These are phyloP conservation scores for Rhabdornis inornatus DNA, from an alignment of 2,113 vertebrate species.

Conservation along the genomic window DNA sequence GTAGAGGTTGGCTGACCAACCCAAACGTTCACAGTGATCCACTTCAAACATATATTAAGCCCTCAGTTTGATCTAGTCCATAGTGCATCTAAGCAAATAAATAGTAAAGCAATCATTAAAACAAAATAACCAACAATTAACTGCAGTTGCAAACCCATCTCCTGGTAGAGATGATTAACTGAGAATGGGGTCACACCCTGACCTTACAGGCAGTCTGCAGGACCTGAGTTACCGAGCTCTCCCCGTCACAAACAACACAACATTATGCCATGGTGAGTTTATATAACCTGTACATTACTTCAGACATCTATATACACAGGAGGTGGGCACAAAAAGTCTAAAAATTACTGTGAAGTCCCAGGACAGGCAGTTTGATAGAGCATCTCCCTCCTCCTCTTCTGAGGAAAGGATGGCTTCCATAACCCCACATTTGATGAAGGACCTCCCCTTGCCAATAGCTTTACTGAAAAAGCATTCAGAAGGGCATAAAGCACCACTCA, in stretches of 20 bases:
- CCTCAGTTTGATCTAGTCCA: neutral
- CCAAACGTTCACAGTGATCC: neutral
- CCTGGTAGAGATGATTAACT: neutral
- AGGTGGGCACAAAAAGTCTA: neutral
- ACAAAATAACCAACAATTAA: neutral
- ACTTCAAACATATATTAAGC: neutral
- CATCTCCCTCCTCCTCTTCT: neutral
- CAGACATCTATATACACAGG: neutral
- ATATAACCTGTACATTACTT: neutral
- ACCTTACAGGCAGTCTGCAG: neutral
- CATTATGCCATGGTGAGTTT: neutral
- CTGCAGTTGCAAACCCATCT: neutral
- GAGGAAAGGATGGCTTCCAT: neutral
- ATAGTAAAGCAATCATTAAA: neutral
- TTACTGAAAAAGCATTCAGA: neutral
- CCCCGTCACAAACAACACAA: neutral
- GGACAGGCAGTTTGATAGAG: neutral
- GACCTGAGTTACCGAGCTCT: neutral
- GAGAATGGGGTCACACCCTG: neutral
- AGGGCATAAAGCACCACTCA: neutral
- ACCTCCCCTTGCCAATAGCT: neutral
- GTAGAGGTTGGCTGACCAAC: neutral
- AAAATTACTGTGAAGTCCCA: neutral
- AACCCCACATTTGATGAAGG: rapidly evolving
- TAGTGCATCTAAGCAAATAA: neutral